Conservation (phyloP, 2,888 invertebrate genomes). For the Sphecodes monilicornis region DNA sequence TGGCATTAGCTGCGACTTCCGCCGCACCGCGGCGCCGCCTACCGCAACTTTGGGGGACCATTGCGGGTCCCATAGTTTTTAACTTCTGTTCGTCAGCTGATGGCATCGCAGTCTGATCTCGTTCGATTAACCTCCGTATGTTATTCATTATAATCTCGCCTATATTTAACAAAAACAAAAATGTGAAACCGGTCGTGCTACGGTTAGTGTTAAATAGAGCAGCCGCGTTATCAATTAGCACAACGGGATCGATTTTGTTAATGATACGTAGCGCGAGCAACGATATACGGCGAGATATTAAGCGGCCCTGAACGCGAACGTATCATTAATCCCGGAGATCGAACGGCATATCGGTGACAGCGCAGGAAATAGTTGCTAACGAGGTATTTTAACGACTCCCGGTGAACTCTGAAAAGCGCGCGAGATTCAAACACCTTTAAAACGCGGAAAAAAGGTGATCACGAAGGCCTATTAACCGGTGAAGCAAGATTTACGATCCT, state of each 20-base stretch:
- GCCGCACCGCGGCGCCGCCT: no score
- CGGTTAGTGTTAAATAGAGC: no score
- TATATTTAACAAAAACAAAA: no score
- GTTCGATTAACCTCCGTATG: no score
- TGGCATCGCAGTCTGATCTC: no score
- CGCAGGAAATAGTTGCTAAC: conserved; percentile 45
- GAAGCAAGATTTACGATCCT: background rate
- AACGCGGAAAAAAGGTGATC: background rate
- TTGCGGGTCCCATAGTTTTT: no score
- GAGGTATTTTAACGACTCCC: conserved; percentile 19
- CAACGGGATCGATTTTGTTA: conserved; percentile 32
- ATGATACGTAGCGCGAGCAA: conserved; percentile 28
- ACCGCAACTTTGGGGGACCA: no score
- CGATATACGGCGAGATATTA: conserved; percentile 12
- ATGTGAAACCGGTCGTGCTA: no score
- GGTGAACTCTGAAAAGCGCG: background rate
- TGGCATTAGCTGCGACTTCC: no score
- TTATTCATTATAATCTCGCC: no score
- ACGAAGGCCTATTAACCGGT: background rate
- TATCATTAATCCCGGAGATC: conserved; percentile 44
- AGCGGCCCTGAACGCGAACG: background rate
- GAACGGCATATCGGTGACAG: conserved; percentile 32
- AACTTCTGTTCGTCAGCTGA: no score
- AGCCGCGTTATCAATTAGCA: conserved; percentile 26
- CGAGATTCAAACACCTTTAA: background rate